Base-by-base conservation (phyloP, 23 tunicate species). In the Trididemnum nubilum region DNA sequence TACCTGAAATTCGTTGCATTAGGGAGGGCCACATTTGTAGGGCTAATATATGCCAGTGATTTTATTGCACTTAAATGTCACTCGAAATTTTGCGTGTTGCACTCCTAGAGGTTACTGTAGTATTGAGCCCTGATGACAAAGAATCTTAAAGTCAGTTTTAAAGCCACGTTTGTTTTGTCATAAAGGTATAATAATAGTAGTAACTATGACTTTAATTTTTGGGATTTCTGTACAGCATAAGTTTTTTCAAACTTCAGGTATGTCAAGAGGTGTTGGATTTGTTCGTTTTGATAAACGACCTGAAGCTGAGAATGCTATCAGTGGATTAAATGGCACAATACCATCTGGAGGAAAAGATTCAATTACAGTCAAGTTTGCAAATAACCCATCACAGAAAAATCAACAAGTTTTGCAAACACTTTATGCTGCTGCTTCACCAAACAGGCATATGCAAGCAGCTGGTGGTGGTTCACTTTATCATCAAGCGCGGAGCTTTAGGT, bases 261-360 rank as follows among this genome's bases (percentile, higher is more conserved):
- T 96, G 92, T 96, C 99, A 25, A 76, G 96, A 12, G 99, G 99
- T 23, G 99, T 96, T 63, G 99, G 96, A 24, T 96, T 96, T 79
- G 99, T 96, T 27, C 96, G 99, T 12, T 96, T 67, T 52, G 99
- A 96, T 84, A 96, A 92, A 57, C 86, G 99, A 1, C 89, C 89
- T 0, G 99, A 96, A 66, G 99, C 99, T 21, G 99, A 96, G 51
- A 82, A 71, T 36, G 99, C 99, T 25, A 91, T 96, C 65, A 90
- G 85, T 18, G n/a, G 77, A 27, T 64, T 96, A 70, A 90, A 96
- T 49, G 90, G 89, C 21, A 95, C 99, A 1, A 73, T 92, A 2
- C 97, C 97, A n/a, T 52, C 81, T 34, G 92, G 92, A 28, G 92
- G 85, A 1, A 92, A 92, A 59, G 97, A 92, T 63, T 84, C 97